Evolutionary conservation across 2,797 vertebrate species (phyloP), one percentile per base, ranked within the genome.

Genomic region (Eulemur coronatus): DNA sequence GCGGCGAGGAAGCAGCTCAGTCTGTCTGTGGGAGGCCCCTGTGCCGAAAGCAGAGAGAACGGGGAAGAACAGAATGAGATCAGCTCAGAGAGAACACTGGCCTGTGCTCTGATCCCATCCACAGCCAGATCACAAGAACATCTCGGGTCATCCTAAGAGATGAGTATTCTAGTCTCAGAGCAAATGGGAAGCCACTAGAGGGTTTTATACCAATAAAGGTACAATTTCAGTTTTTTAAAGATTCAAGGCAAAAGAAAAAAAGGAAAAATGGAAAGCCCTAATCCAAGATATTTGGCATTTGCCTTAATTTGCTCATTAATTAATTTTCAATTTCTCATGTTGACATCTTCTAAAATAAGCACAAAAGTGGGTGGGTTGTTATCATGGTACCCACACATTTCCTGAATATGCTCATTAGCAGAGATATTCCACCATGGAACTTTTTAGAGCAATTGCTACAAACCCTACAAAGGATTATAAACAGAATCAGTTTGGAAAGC

Each of bases 251-350:
- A 85, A 84, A 73, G 72, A 26, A 73, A 55, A 61, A 69, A 24
- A 73, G 48, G 63, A 69, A 96, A 89, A 78, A 63, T 0, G 70
- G 43, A 86, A 92, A 92, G 63, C 41, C 78, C 73, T 88, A 92
- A 96, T 78, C 63, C 70, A 63, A 55, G 67, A 38, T 70, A 30
- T 89, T 94, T 98, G 80, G 67, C 81, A 94, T 89, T 95, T 96
- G 67, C 26, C 79, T 90, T 92, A 75, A 95, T 94, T 95, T 96
- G 57, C 59, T 94, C 87, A 92, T 94, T 97, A 96, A 96, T 96
- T 97, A 95, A 96, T 97, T 97, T 97, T 95, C 69, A 75, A 97
- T 96, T 94, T 97, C 96, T 98, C 92, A 95, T 96, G 93, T 96
- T 94, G 95, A 52, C 24, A 30, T 96, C 38, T 79, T 95, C 96